Conservation (phyloP, 2,888 invertebrate species). For the Patella ulyssiponensis region DNA sequence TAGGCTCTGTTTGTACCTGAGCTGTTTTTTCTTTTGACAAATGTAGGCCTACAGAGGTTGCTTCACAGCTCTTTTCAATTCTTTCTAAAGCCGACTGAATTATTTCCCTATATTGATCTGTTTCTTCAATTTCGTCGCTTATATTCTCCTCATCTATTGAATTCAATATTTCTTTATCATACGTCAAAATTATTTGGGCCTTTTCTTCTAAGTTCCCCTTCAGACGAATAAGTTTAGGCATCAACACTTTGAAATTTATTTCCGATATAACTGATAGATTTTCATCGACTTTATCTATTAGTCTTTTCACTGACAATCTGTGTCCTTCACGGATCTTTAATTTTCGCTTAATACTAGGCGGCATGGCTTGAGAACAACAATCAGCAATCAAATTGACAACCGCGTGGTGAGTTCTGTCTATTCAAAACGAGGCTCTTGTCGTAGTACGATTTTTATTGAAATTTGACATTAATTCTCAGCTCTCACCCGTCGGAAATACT, state of each 20-base stretch:
- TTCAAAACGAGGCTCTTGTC: too few species aligned
- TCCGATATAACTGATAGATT: background rate
- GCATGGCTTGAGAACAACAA: background rate
- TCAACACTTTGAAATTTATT: background rate
- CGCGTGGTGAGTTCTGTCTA: too few species aligned
- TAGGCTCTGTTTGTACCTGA: too few species aligned
- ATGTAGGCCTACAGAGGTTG: too few species aligned
- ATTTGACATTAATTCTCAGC: too few species aligned
- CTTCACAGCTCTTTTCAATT: background rate
- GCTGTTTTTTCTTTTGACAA: too few species aligned
- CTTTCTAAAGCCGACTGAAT: background rate
- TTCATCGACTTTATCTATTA: background rate
- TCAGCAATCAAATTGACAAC: too few species aligned
- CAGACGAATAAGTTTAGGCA: background rate
- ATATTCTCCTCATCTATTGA: background rate
- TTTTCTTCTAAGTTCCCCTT: background rate
- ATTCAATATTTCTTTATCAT: slow-evolving; percentile 7
- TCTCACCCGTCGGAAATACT: too few species aligned
- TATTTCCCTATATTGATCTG: background rate
- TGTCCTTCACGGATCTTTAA: background rate
- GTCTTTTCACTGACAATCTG: background rate
- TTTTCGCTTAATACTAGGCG: background rate
- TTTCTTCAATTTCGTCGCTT: background rate
- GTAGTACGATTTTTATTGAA: too few species aligned
- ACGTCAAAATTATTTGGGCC: background rate